Conservation (phyloP, 2,797 vertebrate species). For the Gobio occitaniae region DNA sequence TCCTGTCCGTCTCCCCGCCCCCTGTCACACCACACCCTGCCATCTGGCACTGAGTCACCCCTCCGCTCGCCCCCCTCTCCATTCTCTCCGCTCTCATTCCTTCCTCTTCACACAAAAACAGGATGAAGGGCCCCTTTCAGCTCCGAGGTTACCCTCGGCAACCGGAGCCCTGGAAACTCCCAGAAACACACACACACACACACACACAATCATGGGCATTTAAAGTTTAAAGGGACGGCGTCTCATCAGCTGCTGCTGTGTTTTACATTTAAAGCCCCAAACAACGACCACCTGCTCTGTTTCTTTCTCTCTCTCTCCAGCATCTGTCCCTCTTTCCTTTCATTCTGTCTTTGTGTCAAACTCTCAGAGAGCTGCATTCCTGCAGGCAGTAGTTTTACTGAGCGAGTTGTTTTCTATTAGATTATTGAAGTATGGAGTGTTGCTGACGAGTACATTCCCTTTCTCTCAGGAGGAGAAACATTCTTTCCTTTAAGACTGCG, state of each 20-base stretch:
- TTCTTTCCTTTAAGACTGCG: not conserved
- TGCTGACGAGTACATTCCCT: slow-evolving; percentile 9
- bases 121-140: slow-evolving; percentile 83
- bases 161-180: slow-evolving; percentile 72
- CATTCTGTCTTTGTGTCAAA: slow-evolving; percentile 41
- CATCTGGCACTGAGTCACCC: slow-evolving; percentile 81
- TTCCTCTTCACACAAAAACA: slow-evolving; percentile 83
- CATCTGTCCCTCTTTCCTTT: slow-evolving; percentile 15
- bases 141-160: slow-evolving; percentile 70
- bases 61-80: slow-evolving; percentile 50
- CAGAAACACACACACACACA: slow-evolving; percentile 60
- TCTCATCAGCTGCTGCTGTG: slow-evolving; percentile 72
- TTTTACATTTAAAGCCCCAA: slow-evolving; percentile 66
- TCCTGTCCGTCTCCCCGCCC: slow-evolving; percentile 68
- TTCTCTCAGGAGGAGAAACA: not conserved
- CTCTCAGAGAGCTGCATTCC: slow-evolving; percentile 35
- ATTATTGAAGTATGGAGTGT: slow-evolving; percentile 27
- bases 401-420: not conserved
- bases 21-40: slow-evolving; percentile 78
- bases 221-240: slow-evolving; percentile 81
- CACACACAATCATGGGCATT: slow-evolving; percentile 71
- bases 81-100: slow-evolving; percentile 72
- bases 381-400: slow-evolving; percentile 1
- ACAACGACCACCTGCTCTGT: slow-evolving; percentile 63
- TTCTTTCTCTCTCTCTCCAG: slow-evolving; percentile 35